Evolutionary conservation across 2,797 vertebrate species (phyloP).

Genomic region (Falco peregrinus): DNA sequence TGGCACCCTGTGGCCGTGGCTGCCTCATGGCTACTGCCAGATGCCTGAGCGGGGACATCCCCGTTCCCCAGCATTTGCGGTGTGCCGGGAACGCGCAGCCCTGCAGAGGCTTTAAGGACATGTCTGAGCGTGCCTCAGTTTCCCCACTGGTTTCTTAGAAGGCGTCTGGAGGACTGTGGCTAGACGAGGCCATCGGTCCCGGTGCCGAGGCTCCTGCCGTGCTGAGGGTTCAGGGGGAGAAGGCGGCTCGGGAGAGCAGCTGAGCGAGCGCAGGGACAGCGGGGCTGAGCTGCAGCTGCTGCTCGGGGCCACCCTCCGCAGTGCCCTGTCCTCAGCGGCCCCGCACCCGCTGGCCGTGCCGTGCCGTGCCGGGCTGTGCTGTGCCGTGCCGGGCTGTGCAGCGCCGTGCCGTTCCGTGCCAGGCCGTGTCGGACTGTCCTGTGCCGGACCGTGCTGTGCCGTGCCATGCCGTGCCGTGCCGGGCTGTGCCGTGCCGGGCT

Average conservation of each 20-base stretch:
- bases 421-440: too few relatives aligned
- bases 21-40: background rate
- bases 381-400: too few relatives aligned
- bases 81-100: background rate
- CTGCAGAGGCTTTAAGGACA: background rate
- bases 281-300: background rate
- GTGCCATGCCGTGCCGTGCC: background rate
- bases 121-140: background rate
- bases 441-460: background rate
- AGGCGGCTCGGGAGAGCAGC: background rate
- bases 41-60: background rate
- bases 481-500: background rate
- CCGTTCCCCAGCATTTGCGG: background rate
- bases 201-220: background rate
- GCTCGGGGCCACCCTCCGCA: background rate
- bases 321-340: background rate
- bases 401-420: too few relatives aligned
- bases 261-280: background rate
- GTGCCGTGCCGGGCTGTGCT: background rate
- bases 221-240: too few relatives aligned
- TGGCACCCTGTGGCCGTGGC: fast-evolving
- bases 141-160: background rate
- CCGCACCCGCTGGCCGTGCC: background rate
- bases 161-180: background rate
- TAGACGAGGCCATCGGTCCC: fast-evolving